A percentile compares a stretch with the other conserved stretches of the same genome.
Conservation (phyloP, 2,888 invertebrate species). For the Catonia carolina region DNA sequence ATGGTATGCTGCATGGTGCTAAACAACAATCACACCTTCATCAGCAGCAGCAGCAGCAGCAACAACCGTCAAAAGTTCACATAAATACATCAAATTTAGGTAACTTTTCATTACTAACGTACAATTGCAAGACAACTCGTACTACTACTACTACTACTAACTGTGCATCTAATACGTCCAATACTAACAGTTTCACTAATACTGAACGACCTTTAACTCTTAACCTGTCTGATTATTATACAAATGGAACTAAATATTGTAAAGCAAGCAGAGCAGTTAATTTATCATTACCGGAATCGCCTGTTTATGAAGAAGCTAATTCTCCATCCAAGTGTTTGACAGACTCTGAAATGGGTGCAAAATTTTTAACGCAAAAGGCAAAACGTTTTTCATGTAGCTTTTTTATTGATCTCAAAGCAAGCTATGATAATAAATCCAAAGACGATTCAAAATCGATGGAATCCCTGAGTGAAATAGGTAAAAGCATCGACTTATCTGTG, state of each 20-base stretch:
- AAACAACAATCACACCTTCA: conserved; percentile 18
- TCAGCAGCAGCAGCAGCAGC: conserved; percentile 19
- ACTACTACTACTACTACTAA: conserved; percentile 27
- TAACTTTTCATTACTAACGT: conserved; percentile 21
- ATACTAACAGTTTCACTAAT: conserved; percentile 5
- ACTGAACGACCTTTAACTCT: conserved; percentile 48
- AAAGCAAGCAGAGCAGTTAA: conserved; percentile 36
- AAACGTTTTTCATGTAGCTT: conserved; percentile 35
- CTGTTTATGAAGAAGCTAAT: conserved; percentile 67
- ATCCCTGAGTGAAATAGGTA: conserved; percentile 31
- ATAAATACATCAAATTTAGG: conserved; percentile 29
- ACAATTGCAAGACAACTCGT: conserved; percentile 30
- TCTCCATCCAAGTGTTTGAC: conserved; percentile 42
- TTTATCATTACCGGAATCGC: conserved; percentile 70
- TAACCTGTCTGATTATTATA: conserved; percentile 43
- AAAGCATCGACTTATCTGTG: conserved; percentile 22
- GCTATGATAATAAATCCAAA: conserved; percentile 23
- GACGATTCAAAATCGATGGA: conserved; percentile 32
- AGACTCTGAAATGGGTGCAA: conserved; percentile 38
- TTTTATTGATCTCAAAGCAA: conserved; percentile 34
- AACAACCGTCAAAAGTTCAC: conserved; percentile 24
- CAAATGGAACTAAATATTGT: conserved; percentile 39
- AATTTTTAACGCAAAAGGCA: conserved; percentile 11
- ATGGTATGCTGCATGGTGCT: conserved; percentile 16
- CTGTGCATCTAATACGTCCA: conserved; percentile 16